A percentile compares a stretch with the other conserved stretches of the same genome.
These are phyloP conservation scores for Sphyrna mokarran DNA, from an alignment of 2,113 vertebrate species.

Conservation along the genomic window DNA sequence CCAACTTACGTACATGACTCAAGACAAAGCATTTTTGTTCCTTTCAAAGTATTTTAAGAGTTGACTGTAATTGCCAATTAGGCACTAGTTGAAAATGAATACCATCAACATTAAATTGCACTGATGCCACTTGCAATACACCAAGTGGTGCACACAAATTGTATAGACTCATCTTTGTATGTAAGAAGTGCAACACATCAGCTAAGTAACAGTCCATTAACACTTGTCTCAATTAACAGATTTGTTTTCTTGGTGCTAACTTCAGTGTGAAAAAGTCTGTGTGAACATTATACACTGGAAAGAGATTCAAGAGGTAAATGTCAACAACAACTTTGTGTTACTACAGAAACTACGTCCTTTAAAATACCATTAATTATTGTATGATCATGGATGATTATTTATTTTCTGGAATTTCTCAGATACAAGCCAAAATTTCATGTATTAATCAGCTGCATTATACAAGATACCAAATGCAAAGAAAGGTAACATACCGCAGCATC, in stretches of 20 bases:
- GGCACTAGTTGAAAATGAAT: not conserved
- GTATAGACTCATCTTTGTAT: not conserved
- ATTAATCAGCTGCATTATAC: not conserved
- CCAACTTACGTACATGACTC: not conserved
- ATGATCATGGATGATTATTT: not conserved
- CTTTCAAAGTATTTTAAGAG: not conserved
- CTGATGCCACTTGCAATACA: not conserved
- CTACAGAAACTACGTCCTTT: not conserved
- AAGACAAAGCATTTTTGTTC: not conserved
- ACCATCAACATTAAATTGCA: not conserved
- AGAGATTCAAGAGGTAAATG: not conserved
- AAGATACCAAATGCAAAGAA: not conserved
- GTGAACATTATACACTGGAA: not conserved
- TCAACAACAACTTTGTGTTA: constrained; percentile 1
- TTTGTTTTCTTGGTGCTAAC: constrained; percentile 31
- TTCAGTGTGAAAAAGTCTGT: constrained; percentile 24
- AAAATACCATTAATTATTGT: not conserved
- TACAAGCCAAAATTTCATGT: constrained; percentile 3
- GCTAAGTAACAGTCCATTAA: constrained; percentile 26
- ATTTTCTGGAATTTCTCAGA: not conserved
- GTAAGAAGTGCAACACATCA: not conserved
- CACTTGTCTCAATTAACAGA: constrained; percentile 35
- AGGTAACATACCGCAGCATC: not conserved
- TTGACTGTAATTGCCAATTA: not conserved
- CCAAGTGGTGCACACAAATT: not conserved